Conservation (phyloP, 1,140 invertebrate species). For the Camponotus vicinus region DNA sequence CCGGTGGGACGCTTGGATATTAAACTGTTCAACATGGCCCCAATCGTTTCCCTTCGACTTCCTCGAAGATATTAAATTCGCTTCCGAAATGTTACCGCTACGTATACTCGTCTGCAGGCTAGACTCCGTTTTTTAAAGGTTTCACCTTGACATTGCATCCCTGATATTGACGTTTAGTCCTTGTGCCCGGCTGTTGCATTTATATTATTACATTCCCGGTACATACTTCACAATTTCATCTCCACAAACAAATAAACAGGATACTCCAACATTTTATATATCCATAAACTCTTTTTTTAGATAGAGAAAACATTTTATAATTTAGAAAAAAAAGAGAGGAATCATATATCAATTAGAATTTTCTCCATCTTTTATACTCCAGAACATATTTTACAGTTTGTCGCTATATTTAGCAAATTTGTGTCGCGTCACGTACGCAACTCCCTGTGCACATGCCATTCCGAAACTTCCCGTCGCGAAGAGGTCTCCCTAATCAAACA, state of each 20-base stretch:
- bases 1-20: slow-evolving; percentile 69
- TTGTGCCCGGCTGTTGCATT: slow-evolving; percentile 27
- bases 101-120: slow-evolving; percentile 42
- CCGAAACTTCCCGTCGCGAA: slow-evolving; percentile 26
- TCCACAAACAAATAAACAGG: neutral
- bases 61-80: slow-evolving; percentile 74
- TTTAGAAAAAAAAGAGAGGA: neutral
- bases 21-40: slow-evolving; percentile 75
- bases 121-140: slow-evolving; percentile 29
- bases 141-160: slow-evolving; percentile 53
- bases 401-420: slow-evolving; percentile 33
- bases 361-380: neutral
- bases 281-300: neutral
- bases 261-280: neutral
- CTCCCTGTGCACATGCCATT: neutral
- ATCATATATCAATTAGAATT: neutral
- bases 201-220: slow-evolving; percentile 9
- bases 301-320: neutral
- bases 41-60: slow-evolving; percentile 70
- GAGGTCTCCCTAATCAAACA: slow-evolving; percentile 47
- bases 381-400: neutral
- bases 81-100: slow-evolving; percentile 71
- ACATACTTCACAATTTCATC: neutral
- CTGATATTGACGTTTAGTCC: slow-evolving; percentile 42
- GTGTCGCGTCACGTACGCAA: slow-evolving; percentile 14